These are phyloP conservation scores for Zaprionus lachaisei DNA, from an alignment of 1,140 invertebrate genomes.

Conservation along the genomic window DNA sequence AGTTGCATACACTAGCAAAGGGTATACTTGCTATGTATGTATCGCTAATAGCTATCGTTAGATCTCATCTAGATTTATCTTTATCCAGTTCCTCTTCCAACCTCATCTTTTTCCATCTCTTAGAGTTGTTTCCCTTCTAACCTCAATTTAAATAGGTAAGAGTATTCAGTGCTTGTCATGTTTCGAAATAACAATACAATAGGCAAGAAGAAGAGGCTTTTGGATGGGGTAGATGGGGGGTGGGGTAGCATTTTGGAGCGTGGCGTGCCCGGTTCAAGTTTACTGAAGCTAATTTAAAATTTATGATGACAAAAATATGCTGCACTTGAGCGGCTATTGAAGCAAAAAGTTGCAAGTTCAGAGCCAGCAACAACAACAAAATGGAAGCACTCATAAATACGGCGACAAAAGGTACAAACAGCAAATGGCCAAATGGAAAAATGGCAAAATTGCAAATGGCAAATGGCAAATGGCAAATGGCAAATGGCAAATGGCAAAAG, in stretches of 20 bases:
- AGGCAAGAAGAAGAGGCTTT: conserved; percentile 2
- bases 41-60: too few species aligned
- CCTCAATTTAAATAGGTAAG: too few species aligned
- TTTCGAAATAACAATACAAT: conserved; percentile 47
- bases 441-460: conserved; percentile 40
- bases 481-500: conserved; percentile 46
- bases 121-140: too few species aligned
- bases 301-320: conserved; percentile 62
- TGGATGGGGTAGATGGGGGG: not conserved
- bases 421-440: conserved; percentile 10
- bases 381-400: conserved; percentile 32
- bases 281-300: conserved; percentile 70
- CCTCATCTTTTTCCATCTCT: too few species aligned
- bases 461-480: conserved; percentile 53
- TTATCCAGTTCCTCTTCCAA: too few species aligned
- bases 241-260: too few species aligned
- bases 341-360: conserved; percentile 55
- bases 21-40: not conserved
- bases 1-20: not conserved
- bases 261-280: conserved; percentile 46
- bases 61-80: too few species aligned
- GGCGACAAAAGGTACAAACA: conserved; percentile 31
- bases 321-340: conserved; percentile 65
- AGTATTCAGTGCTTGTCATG: not conserved
- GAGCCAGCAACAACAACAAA: conserved; percentile 21